Evolutionary conservation across 2,888 invertebrate species (phyloP).

Genomic region (Amiota communis): DNA sequence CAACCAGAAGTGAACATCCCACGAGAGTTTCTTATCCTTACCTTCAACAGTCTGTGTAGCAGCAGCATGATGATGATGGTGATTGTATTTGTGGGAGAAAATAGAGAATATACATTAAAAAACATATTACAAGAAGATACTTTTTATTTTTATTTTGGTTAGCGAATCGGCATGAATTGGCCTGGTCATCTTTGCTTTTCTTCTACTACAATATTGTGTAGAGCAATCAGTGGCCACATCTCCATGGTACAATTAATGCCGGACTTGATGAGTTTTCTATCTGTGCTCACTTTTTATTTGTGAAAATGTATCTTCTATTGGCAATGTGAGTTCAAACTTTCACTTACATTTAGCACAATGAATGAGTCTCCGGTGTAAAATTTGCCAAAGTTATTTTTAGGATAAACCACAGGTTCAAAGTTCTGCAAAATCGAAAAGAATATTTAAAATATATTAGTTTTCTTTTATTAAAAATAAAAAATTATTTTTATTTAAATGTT

Average conservation of each 20-base stretch:
- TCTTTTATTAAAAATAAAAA: constrained; percentile 11
- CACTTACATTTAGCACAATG: constrained; percentile 84
- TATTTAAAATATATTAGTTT: too few species aligned
- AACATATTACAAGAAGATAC: neutral
- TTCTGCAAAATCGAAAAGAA: constrained; percentile 75
- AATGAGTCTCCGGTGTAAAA: constrained; percentile 92
- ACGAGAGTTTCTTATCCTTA: constrained; percentile 78
- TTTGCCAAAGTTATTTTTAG: constrained; percentile 83
- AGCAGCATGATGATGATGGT: neutral
- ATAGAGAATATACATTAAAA: constrained; percentile 18
- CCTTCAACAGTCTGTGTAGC: constrained; percentile 79
- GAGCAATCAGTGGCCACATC: constrained; percentile 16
- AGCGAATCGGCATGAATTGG: constrained; percentile 1
- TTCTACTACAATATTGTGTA: neutral
- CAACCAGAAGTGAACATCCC: constrained; percentile 93
- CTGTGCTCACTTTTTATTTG: neutral
- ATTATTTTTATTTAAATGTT: neutral
- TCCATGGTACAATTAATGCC: constrained; percentile 52
- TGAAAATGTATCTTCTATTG: neutral
- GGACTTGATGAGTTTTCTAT: constrained; percentile 52
- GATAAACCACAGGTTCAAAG: constrained; percentile 84
- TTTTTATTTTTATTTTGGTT: neutral
- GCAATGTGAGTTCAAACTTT: constrained; percentile 2
- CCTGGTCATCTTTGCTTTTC: neutral
- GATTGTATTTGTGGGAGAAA: neutral